These are phyloP conservation scores for Polypterus senegalus DNA, from an alignment of 2,113 vertebrate species.

Conservation along the genomic window DNA sequence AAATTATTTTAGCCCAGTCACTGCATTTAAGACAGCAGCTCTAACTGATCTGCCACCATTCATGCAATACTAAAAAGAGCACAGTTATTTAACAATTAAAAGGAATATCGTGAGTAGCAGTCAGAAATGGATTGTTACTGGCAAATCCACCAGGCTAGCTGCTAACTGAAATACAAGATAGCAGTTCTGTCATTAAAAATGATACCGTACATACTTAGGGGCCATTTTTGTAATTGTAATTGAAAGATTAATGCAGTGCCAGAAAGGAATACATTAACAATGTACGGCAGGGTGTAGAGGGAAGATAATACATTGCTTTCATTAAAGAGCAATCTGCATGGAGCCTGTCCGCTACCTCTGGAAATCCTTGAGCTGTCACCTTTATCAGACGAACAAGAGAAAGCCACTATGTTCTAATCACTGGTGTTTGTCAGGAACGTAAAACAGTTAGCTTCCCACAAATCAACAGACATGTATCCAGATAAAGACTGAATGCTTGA, in stretches of 20 bases:
- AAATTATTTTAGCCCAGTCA: too few species aligned
- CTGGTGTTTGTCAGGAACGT: conserved; percentile 75
- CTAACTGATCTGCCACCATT: too few species aligned
- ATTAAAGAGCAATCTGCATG: conserved; percentile 83
- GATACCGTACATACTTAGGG: background rate
- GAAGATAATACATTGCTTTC: conserved; percentile 78
- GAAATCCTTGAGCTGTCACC: conserved; percentile 68
- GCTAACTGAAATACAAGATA: conserved; percentile 5
- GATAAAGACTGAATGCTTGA: conserved; percentile 45
- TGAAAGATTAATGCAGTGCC: conserved; percentile 70
- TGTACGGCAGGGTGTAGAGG: conserved; percentile 58
- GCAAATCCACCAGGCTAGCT: background rate
- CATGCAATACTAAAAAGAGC: too few species aligned
- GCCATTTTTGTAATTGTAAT: conserved; percentile 57
- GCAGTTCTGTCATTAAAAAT: conserved; percentile 2
- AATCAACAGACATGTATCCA: conserved; percentile 78
- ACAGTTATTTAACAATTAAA: background rate
- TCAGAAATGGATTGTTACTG: background rate
- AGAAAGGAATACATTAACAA: conserved; percentile 64
- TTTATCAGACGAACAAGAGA: conserved; percentile 69
- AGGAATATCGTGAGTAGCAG: background rate
- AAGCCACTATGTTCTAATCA: conserved; percentile 79
- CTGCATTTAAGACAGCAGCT: too few species aligned
- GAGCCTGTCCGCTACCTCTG: conserved; percentile 66
- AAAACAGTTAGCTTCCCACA: conserved; percentile 76